Conservation (phyloP, 2,888 invertebrate species). For the Protophormia terraenovae region DNA sequence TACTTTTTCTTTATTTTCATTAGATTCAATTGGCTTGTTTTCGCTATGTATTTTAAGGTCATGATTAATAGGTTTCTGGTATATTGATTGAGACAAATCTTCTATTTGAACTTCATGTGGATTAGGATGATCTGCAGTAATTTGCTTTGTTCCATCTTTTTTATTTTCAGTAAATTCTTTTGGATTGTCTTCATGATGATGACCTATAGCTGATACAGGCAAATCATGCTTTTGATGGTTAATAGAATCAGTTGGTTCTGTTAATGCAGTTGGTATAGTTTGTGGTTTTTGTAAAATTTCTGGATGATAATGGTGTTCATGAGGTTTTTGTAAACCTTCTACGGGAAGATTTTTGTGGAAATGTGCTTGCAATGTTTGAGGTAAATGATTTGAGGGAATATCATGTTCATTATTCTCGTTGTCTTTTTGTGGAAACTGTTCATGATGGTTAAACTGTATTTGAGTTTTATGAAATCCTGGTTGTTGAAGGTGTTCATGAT, state of each 20-base stretch:
- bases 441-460: not conserved
- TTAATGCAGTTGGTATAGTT: not conserved
- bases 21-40: not conserved
- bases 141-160: not conserved
- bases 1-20: not conserved
- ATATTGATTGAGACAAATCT: constrained; percentile 1
- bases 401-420: not conserved
- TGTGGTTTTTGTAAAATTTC: not conserved
- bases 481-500: not conserved
- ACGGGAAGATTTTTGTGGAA: not conserved
- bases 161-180: no score
- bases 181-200: not conserved
- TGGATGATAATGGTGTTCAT: not conserved
- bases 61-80: not conserved
- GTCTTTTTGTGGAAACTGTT: not conserved
- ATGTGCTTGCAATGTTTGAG: not conserved
- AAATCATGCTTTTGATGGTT: not conserved
- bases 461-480: not conserved
- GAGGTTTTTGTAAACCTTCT: not conserved
- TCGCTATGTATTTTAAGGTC: no score
- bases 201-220: not conserved
- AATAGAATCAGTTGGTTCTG: not conserved
- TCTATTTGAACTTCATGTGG: not conserved
- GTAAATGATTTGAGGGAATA: not conserved
- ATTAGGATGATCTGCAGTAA: not conserved